Percentiles rank a stretch among this genome's conserved stretches.
These are phyloP conservation scores for Sinonovacula constricta DNA, from an alignment of 1,140 invertebrate species.

Conservation along the genomic window DNA sequence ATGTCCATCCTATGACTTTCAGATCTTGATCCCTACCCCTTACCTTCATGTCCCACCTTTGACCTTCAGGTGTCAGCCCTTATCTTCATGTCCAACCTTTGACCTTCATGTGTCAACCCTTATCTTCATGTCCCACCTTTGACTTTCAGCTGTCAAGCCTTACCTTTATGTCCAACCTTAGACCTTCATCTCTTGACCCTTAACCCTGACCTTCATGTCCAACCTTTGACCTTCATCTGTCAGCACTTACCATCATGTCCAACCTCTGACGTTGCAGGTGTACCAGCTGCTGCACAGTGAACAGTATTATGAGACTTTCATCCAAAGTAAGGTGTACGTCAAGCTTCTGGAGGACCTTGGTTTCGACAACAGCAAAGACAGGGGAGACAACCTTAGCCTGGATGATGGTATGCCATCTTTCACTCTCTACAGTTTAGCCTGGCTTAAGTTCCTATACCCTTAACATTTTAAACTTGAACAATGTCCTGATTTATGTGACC, in stretches of 20 bases:
- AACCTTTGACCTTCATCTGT: not conserved
- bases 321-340: conserved; percentile 84
- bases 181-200: conserved; percentile 8
- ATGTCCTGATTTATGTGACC: too few relatives aligned
- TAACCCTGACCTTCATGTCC: not conserved
- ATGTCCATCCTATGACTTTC: not conserved
- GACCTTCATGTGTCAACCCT: not conserved
- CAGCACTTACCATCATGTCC: not conserved
- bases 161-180: not conserved
- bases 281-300: conserved; percentile 81
- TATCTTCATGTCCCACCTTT: not conserved
- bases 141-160: not conserved
- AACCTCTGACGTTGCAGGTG: conserved; percentile 68
- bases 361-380: conserved; percentile 81
- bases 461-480: too few relatives aligned
- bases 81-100: not conserved
- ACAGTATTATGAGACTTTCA: conserved; percentile 86
- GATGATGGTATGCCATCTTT: conserved; percentile 75
- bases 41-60: not conserved
- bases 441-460: too few relatives aligned
- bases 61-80: not conserved
- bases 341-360: conserved; percentile 88
- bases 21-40: conserved; percentile 7
- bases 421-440: too few relatives aligned
- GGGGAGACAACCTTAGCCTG: conserved; percentile 65